Evolutionary conservation across 1,140 invertebrate species (phyloP).

Genomic region (Leptopilina clavipes): DNA sequence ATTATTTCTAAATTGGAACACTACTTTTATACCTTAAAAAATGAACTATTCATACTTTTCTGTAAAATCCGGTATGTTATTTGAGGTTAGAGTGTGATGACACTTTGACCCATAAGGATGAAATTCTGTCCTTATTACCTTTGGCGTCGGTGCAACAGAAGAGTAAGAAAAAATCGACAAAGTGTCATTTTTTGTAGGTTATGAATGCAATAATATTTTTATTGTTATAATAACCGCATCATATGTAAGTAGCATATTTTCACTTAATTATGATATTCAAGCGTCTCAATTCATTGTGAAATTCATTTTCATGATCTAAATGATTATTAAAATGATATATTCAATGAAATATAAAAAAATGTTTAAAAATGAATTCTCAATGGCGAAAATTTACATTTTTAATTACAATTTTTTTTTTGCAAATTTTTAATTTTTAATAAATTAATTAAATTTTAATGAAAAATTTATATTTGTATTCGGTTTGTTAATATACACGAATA

Average conservation of each 20-base stretch:
- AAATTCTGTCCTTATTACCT: slow-evolving; percentile 18
- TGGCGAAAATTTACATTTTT: no score
- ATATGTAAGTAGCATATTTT: background rate
- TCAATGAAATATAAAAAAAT: no score
- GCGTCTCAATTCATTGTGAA: no score
- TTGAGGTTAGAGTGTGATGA: slow-evolving; percentile 3
- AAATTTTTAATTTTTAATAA: no score
- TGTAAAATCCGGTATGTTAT: background rate
- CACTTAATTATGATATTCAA: background rate
- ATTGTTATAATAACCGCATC: background rate
- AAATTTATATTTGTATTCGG: no score
- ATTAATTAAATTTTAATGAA: no score
- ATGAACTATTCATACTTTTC: no score
- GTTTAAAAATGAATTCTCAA: no score
- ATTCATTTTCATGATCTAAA: background rate
- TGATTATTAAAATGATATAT: background rate
- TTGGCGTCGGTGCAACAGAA: slow-evolving; percentile 27
- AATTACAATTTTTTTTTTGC: no score
- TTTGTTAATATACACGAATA: background rate
- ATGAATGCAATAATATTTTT: slow-evolving; percentile 32
- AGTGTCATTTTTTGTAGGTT: slow-evolving; percentile 34
- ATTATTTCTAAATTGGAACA: no score
- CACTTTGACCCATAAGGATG: background rate
- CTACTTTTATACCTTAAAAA: no score
- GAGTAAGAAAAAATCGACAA: slow-evolving; percentile 26